These are phyloP conservation scores for Dendrocincla fuliginosa DNA, from an alignment of 2,797 vertebrate species.

Conservation along the genomic window DNA sequence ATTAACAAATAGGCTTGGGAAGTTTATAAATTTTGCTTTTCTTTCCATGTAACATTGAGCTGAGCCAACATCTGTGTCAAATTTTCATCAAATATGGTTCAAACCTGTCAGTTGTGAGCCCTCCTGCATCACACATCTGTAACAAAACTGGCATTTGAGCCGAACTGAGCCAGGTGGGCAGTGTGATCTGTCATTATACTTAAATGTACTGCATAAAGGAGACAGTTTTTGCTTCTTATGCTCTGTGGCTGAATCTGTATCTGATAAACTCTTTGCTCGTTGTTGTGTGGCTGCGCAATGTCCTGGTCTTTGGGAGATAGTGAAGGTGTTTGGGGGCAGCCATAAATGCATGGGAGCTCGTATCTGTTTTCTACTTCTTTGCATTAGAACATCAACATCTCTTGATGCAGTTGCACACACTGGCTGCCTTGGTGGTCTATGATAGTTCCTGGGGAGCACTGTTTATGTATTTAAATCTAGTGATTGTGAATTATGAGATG, in stretches of 20 bases:
- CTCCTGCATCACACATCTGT: background rate
- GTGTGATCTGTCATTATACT: background rate
- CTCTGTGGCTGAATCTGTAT: background rate
- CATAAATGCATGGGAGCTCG: fast-evolving
- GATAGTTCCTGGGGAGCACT: background rate
- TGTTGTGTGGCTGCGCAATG: background rate
- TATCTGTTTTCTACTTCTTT: fast-evolving
- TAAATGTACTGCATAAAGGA: background rate
- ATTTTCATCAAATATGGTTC: background rate
- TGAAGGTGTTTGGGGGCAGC: background rate
- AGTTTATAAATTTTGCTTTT: background rate
- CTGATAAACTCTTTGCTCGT: background rate
- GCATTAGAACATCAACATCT: background rate
- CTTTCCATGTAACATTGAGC: background rate
- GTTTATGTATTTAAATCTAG: background rate
- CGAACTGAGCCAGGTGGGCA: background rate
- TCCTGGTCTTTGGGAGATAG: background rate
- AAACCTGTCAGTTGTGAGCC: background rate
- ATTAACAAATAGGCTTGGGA: background rate
- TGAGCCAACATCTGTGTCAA: background rate
- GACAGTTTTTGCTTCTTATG: background rate
- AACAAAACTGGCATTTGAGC: background rate
- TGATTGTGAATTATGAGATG: background rate
- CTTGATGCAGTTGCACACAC: fast-evolving
- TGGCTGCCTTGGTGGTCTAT: too few relatives aligned